These are phyloP conservation scores for Myripristis jacobus DNA, from an alignment of 2,797 vertebrate genomes.

Conservation along the genomic window DNA sequence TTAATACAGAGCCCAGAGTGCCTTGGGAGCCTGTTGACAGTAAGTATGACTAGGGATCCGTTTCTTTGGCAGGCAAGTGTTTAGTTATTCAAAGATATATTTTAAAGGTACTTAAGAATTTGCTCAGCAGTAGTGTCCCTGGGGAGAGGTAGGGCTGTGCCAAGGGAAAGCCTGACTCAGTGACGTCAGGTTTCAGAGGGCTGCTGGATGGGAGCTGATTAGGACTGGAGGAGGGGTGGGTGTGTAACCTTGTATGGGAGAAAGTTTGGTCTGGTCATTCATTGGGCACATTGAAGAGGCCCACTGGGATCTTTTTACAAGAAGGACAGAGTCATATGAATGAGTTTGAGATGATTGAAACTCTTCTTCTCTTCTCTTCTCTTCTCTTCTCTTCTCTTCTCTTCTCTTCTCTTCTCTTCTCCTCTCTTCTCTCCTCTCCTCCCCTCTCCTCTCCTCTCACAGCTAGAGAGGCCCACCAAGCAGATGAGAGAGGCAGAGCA, in stretches of 20 bases:
- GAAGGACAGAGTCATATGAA: constrained; percentile 39
- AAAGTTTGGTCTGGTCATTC: constrained; percentile 56
- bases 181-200: constrained; percentile 37
- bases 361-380: too few relatives aligned
- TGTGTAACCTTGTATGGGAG: constrained; percentile 53
- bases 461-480: constrained; percentile 97
- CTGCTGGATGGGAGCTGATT: constrained; percentile 30
- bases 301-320: constrained; percentile 29
- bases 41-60: constrained; percentile 59
- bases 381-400: too few relatives aligned
- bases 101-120: constrained; percentile 64
- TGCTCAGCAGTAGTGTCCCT: constrained; percentile 50
- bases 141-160: constrained; percentile 62
- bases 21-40: constrained; percentile 50
- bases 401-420: constrained; percentile 6
- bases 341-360: constrained; percentile 40
- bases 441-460: constrained; percentile 55
- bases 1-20: constrained; percentile 2
- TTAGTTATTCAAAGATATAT: constrained; percentile 64
- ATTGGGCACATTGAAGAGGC: constrained; percentile 42
- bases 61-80: constrained; percentile 54
- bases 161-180: constrained; percentile 42
- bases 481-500: constrained; percentile 98
- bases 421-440: neutral
- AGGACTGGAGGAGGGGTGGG: constrained; percentile 28